Percentiles rank a stretch among this genome's conserved stretches.
Evolutionary conservation across 2,888 invertebrate genomes (phyloP).

Genomic region (Tillus elongatus): DNA sequence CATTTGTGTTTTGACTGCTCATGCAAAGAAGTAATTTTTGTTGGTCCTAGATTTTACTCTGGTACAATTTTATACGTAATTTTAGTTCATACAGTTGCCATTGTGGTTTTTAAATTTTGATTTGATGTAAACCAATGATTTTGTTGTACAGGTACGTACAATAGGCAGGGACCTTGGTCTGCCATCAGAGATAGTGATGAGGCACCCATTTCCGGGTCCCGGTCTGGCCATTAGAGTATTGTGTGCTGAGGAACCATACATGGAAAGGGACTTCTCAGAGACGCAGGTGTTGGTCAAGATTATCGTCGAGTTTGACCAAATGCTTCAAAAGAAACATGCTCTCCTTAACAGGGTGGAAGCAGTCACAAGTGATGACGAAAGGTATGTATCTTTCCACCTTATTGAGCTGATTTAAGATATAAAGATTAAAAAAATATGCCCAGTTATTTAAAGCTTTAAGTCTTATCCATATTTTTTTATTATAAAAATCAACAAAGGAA

Average conservation of each 20-base stretch:
- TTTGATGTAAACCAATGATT: conserved; percentile 32
- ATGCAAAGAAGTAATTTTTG: too few species aligned
- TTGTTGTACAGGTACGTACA: conserved; percentile 65
- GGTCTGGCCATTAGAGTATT: conserved; percentile 93
- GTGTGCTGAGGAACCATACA: conserved; percentile 90
- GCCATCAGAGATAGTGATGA: conserved; percentile 74
- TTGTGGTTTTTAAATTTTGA: conserved; percentile 8
- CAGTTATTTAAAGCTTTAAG: too few species aligned
- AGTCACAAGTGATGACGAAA: conserved; percentile 66
- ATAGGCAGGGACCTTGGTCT: conserved; percentile 86
- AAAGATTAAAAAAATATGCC: too few species aligned
- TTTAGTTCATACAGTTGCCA: background rate
- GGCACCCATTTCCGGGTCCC: conserved; percentile 98
- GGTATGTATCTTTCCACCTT: too few species aligned
- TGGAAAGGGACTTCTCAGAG: conserved; percentile 91
- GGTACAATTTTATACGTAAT: too few species aligned
- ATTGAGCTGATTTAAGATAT: conserved; percentile 2
- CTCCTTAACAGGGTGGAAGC: conserved; percentile 77
- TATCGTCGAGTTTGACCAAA: conserved; percentile 86
- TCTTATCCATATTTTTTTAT: too few species aligned
- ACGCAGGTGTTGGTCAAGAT: conserved; percentile 92
- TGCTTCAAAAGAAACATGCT: conserved; percentile 88
- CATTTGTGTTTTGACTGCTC: too few species aligned
- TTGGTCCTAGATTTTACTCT: too few species aligned
- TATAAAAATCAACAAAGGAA: too few species aligned